Percentiles rank a stretch among this genome's conserved stretches.
Evolutionary conservation across 2,888 invertebrate genomes (phyloP).

Genomic region (Neocrepidodera transversa): DNA sequence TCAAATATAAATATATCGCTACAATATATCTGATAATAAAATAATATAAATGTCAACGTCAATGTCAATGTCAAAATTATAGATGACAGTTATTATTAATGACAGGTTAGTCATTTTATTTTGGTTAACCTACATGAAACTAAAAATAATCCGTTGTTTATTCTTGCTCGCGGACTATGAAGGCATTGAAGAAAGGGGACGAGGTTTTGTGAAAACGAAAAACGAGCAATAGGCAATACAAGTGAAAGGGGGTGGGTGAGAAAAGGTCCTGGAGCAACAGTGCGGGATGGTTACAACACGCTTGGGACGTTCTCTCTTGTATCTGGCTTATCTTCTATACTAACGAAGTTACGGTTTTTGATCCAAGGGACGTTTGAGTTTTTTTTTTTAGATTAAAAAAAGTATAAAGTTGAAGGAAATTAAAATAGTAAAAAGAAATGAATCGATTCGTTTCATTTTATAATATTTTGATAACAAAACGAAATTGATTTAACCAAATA

Average conservation of each 20-base stretch:
- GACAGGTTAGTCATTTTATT: too few species aligned
- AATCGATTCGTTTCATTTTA: too few species aligned
- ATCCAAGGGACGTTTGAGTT: background rate
- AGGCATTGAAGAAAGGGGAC: background rate
- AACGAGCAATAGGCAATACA: slow-evolving; percentile 38
- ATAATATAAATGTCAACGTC: too few species aligned
- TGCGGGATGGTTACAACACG: slow-evolving; percentile 44
- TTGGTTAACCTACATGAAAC: too few species aligned
- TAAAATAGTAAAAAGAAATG: too few species aligned
- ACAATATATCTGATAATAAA: background rate
- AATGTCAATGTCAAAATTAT: too few species aligned
- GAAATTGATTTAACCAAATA: too few species aligned
- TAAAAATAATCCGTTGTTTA: too few species aligned
- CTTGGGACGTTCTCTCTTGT: slow-evolving; percentile 43
- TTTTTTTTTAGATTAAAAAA: background rate
- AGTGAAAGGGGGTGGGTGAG: slow-evolving; percentile 31
- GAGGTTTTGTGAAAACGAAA: slow-evolving; percentile 1
- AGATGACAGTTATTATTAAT: too few species aligned
- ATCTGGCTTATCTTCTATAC: slow-evolving; percentile 39
- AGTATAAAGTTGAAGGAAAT: too few species aligned
- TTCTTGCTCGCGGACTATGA: background rate
- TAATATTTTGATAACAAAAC: too few species aligned
- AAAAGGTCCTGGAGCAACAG: slow-evolving; percentile 39
- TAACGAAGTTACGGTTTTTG: slow-evolving; percentile 36
- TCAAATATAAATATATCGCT: too few species aligned